Base-by-base conservation (phyloP, 2,888 invertebrate genomes). In the Drosophila limbata region DNA sequence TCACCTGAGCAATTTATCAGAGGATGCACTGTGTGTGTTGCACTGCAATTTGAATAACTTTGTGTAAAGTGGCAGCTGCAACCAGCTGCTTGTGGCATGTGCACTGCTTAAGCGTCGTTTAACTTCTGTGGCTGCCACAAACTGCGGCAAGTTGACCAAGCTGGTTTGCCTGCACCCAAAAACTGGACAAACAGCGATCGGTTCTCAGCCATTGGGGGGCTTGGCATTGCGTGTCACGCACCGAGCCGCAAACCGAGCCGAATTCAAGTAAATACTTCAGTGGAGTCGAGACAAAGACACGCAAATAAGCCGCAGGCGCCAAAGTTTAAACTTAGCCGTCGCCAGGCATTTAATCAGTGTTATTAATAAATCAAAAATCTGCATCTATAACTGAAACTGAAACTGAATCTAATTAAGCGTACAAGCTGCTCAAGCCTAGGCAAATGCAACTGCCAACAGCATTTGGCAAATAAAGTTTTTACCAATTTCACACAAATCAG, bases 401-500 rank as follows among this genome's bases (percentile, higher is more conserved):
- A 80, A 75, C 68, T 75, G 81, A 52, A 84, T 77, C 69, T 65
- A 81, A 83, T 83, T 83, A 83, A 84, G 67, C 45, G 31, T 31
- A 59, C 65, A 55, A 25, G 42, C 40, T 13, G 51, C 47, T 53
- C 37, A 48, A 40, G 35, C 39, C 37, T 35, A 59, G 66, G 55
- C 63, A 76, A 76, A 63, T 63, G 50, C 37, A 62, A 62, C 19
- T 48, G 59, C 48, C 48, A 48, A 48, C 57, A 39, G 48, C 28
- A 48, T 25, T 40, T 51, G 42, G 45, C 21, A 45, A 37, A 62
- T 63, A 25, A 13, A 60, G 21, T 56, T 56, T 64, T 80, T 57
- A 47, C 65, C 69, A 86, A 86, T 86, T 86, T 86, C 84, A 88
- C 88, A 86, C 85, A 86, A 85, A 86, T 86, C 88, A 88, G 73